Percentiles rank a stretch among this genome's conserved stretches.
phyloP scores from a whole-genome alignment of 1,140 invertebrate species.

The Ectropis grisescens region DNA sequence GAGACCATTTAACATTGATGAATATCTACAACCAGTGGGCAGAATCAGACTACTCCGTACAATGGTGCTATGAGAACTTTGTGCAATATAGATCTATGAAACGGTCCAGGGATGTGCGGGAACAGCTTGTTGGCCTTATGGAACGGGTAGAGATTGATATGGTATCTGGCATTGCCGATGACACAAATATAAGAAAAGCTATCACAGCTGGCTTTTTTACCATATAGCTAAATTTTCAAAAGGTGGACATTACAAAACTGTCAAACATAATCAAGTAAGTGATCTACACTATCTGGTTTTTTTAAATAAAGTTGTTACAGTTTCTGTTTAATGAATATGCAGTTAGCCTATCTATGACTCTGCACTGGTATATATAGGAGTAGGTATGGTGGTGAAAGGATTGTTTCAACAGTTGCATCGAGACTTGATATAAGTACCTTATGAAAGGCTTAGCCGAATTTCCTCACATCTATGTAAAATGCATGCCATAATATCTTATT shows the following conservation, averaged over 20 bases:
- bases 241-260: constrained; percentile 96
- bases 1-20: constrained; percentile 95
- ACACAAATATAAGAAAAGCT: constrained; percentile 90
- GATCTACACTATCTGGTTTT: too few relatives aligned
- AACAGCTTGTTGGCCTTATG: constrained; percentile 96
- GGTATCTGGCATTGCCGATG: constrained; percentile 87
- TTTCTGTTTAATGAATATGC: too few relatives aligned
- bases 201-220: constrained; percentile 98
- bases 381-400: too few relatives aligned
- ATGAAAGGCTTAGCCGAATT: too few relatives aligned
- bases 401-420: too few relatives aligned
- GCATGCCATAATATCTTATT: too few relatives aligned
- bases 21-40: constrained; percentile 98
- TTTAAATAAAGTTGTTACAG: too few relatives aligned
- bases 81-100: constrained; percentile 98
- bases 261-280: constrained; percentile 91
- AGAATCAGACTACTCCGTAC: constrained; percentile 92
- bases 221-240: constrained; percentile 95
- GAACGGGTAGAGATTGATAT: constrained; percentile 97
- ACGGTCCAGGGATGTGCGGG: constrained; percentile 94
- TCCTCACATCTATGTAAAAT: too few relatives aligned
- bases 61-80: constrained; percentile 99
- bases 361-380: too few relatives aligned
- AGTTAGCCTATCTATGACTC: too few relatives aligned
- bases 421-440: too few relatives aligned